phyloP scores from a whole-genome alignment of 2,888 invertebrate genomes.

The Phania funesta region DNA sequence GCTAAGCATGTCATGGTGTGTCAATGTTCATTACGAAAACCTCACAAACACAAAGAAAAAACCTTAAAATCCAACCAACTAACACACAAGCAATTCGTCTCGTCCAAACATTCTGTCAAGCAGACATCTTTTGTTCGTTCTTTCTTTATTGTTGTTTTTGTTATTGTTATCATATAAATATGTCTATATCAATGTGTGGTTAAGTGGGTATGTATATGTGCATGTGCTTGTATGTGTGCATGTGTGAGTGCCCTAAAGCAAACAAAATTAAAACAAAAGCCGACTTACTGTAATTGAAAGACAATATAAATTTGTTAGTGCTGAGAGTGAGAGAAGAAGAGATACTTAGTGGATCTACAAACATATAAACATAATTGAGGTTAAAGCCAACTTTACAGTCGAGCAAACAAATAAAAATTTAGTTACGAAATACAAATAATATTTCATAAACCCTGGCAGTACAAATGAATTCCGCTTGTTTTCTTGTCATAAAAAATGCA shows the following conservation, averaged over 20 bases:
- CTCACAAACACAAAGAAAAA: not conserved
- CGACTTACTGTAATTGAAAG: conserved; percentile 41
- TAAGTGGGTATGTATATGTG: not conserved
- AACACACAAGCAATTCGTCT: not conserved
- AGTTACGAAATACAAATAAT: too few relatives aligned
- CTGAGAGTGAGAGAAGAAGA: not conserved
- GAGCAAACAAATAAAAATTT: not conserved
- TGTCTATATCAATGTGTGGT: not conserved
- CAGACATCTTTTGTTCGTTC: conserved; percentile 14
- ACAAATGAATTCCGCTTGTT: too few relatives aligned
- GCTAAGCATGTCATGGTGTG: conserved; percentile 55
- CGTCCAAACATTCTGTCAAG: conserved; percentile 8
- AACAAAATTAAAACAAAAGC: conserved; percentile 39
- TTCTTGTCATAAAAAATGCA: too few relatives aligned
- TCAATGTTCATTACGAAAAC: conserved; percentile 57
- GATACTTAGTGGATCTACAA: not conserved
- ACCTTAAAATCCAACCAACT: not conserved
- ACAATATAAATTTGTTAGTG: conserved; percentile 17
- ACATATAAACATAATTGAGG: not conserved
- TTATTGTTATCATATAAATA: conserved; percentile 55
- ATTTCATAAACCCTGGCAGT: too few relatives aligned
- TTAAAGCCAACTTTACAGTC: not conserved
- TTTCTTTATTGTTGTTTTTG: conserved; percentile 33
- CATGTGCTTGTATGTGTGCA: not conserved
- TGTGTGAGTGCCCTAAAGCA: not conserved